A percentile compares a stretch with the other conserved stretches of the same genome.
These are phyloP conservation scores for Campoletis raptor DNA, from an alignment of 2,888 invertebrate species.

Conservation along the genomic window DNA sequence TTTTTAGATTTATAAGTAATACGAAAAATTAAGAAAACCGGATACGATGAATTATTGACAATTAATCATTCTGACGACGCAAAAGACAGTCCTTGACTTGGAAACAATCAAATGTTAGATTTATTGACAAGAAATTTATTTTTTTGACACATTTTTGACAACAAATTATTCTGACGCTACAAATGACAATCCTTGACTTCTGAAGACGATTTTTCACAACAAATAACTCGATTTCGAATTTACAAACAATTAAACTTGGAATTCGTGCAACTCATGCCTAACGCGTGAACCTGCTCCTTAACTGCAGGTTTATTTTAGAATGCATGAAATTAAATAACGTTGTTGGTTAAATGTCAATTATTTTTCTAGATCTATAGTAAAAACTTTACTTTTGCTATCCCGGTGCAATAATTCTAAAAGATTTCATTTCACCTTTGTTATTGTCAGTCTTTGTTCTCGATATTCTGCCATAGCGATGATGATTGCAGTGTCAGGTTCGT, in stretches of 20 bases:
- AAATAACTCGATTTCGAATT: no score
- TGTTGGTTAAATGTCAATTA: slow-evolving; percentile 34
- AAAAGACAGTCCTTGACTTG: no score
- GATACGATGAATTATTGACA: not conserved
- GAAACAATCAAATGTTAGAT: not conserved
- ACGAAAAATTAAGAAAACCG: not conserved
- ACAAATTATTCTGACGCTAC: no score
- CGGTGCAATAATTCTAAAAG: slow-evolving; percentile 32
- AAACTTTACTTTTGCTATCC: not conserved
- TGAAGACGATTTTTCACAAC: no score
- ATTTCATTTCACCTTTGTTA: slow-evolving; percentile 55
- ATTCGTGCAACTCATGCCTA: no score
- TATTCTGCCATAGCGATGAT: slow-evolving; percentile 33
- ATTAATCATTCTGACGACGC: not conserved
- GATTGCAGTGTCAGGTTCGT: slow-evolving; percentile 59
- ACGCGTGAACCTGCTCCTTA: no score
- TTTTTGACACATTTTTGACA: no score
- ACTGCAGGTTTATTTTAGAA: slow-evolving; percentile 13
- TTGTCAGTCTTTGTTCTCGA: slow-evolving; percentile 60
- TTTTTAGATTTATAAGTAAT: not conserved
- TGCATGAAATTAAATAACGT: not conserved
- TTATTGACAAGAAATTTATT: not conserved
- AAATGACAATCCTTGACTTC: no score
- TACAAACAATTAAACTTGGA: no score
- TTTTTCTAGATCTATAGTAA: not conserved